These are phyloP conservation scores for Bucco capensis DNA, from an alignment of 2,113 vertebrate species.

Conservation along the genomic window DNA sequence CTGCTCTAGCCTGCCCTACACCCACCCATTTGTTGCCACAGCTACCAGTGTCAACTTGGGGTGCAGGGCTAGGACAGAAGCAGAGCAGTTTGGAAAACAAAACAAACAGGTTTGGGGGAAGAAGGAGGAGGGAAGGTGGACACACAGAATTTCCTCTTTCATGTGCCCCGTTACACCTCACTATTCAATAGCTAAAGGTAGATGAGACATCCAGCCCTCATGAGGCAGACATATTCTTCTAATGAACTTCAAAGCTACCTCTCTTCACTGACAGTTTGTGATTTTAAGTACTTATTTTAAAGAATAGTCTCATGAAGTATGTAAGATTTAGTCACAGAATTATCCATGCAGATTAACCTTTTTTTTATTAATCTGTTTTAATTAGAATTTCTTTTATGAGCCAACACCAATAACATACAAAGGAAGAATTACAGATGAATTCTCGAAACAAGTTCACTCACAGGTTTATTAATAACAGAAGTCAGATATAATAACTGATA, in stretches of 20 bases:
- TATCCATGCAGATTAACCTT: neutral
- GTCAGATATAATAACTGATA: neutral
- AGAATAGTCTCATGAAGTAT: neutral
- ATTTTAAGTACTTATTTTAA: neutral
- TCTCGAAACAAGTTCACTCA: conserved; percentile 1
- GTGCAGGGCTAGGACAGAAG: no score
- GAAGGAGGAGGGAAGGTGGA: no score
- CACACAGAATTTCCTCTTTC: no score
- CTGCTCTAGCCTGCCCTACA: no score
- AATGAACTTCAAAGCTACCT: neutral
- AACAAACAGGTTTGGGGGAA: no score
- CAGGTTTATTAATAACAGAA: neutral
- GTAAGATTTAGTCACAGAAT: neutral
- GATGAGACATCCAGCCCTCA: neutral
- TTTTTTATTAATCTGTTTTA: neutral
- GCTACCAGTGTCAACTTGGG: no score
- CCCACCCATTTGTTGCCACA: no score
- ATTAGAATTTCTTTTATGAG: neutral
- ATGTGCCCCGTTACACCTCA: no score
- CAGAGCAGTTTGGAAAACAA: no score
- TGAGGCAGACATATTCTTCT: neutral
- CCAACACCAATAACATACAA: neutral
- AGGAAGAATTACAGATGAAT: neutral
- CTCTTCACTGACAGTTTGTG: neutral
- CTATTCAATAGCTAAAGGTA: neutral